Evolutionary conservation across 2,888 invertebrate species (phyloP), one percentile per base, ranked within the genome.

Genomic region (Bedellia somnulentella): DNA sequence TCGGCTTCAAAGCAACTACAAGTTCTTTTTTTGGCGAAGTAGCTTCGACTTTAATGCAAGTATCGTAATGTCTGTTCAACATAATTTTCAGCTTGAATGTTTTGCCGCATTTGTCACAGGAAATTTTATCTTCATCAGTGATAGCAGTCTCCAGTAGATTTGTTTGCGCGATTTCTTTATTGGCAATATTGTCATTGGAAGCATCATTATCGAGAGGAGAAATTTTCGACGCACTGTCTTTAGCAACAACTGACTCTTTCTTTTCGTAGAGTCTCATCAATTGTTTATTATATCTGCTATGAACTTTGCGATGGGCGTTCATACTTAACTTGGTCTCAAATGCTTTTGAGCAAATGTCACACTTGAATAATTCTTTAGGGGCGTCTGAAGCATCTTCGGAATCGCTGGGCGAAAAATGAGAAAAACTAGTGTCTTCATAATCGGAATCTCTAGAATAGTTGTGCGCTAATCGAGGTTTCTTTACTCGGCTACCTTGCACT

Each of bases 61-160:
- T 34, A 8, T 63, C 63, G 11, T 46, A 37, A 35, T 77, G 76
- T 1, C 73, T 55, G 28, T 73, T 75, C 27, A 77, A 39, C 76
- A 76, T 76, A 30, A 77, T 76, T 32, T 75, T 71, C 25, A 76
- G 42, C 43, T 76, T 77, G 39, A 76, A 77, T 1, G 52, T 54
- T 37, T 62, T 71, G 1, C 52, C 57, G 35, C 76, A 77, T 37
- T 52, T 59, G 1, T 62, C 53, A 32, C 76, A 77, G 5, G 40
- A 45, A 9, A 66, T 41, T 35, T 61, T 60, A 22, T 66, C 60
- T 4, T 64, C 64, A 2, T 46, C 49, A 10, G 60, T 58, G 0
- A 35, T 35, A 6, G 18, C 5, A 6, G 18, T 18, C 18, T 18
- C 18, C n/a, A n/a, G n/a, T n/a, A n/a, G n/a, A n/a, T n/a, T n/a